Evolutionary conservation across 2,113 vertebrate species (phyloP).

Genomic region (Cyprinodon variegatus): DNA sequence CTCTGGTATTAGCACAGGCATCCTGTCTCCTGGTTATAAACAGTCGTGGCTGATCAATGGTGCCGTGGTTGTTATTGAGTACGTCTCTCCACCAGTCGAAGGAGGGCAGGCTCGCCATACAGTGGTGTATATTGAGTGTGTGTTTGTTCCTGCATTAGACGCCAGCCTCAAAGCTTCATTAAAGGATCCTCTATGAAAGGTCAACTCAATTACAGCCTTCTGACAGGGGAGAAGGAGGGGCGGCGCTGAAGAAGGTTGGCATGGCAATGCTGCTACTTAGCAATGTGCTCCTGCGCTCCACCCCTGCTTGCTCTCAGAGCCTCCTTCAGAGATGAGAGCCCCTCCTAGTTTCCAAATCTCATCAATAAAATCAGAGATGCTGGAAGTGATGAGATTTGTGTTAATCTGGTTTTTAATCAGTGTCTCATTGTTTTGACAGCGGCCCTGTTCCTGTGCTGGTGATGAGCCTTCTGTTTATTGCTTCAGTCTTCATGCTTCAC

Average conservation of each 20-base stretch:
- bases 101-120: conserved; percentile 62
- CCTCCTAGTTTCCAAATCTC: conserved; percentile 68
- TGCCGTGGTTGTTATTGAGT: conserved; percentile 69
- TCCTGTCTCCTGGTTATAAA: conserved; percentile 48
- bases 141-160: conserved; percentile 75
- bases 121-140: conserved; percentile 73
- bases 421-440: conserved; percentile 76
- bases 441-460: conserved; percentile 98
- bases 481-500: conserved; percentile 99
- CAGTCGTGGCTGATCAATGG: conserved; percentile 64
- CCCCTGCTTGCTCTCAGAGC: conserved; percentile 25
- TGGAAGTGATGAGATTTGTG: conserved; percentile 29
- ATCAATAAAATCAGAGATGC: conserved; percentile 68
- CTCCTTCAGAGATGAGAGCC: conserved; percentile 65
- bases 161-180: conserved; percentile 80
- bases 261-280: conserved; percentile 79
- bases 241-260: conserved; percentile 71
- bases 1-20: conserved; percentile 48
- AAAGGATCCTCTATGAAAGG: conserved; percentile 82
- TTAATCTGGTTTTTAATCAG: conserved; percentile 47
- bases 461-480: conserved; percentile 99
- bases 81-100: conserved; percentile 62
- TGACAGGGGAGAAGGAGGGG: conserved; percentile 60
- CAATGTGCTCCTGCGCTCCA: conserved; percentile 47
- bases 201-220: conserved; percentile 86